Evolutionary conservation across 2,113 vertebrate genomes (phyloP).

Genomic region (Nycticebus coucang): DNA sequence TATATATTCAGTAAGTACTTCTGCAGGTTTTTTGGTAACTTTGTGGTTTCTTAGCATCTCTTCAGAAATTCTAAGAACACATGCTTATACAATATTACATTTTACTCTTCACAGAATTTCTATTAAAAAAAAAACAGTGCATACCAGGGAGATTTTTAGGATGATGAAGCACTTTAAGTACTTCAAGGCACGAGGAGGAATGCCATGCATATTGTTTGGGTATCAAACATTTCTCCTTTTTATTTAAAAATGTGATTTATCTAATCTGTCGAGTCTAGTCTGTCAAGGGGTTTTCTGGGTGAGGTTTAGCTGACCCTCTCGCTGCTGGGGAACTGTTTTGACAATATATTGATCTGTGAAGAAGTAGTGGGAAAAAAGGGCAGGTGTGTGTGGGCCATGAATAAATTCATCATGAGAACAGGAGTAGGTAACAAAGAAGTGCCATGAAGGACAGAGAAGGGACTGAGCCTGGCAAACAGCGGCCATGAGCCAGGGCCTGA

Average conservation of each 20-base stretch:
- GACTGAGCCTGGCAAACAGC: background rate
- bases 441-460: background rate
- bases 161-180: background rate
- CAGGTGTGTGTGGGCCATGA: background rate
- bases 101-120: slow-evolving; percentile 51
- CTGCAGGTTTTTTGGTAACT: background rate
- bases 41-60: slow-evolving; percentile 51
- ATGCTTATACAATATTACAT: slow-evolving; percentile 26
- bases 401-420: background rate
- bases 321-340: background rate
- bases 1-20: slow-evolving; percentile 6
- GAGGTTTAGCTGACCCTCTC: background rate
- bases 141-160: background rate
- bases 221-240: slow-evolving; percentile 13
- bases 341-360: background rate
- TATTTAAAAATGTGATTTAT: background rate
- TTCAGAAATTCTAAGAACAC: slow-evolving; percentile 54
- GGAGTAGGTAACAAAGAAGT: background rate
- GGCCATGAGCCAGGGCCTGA: background rate
- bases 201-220: background rate
- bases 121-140: background rate
- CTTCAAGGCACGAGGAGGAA: background rate
- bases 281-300: background rate
- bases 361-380: background rate
- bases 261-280: background rate